Evolutionary conservation across 2,113 vertebrate genomes (phyloP), one percentile per base, ranked within the genome.

Genomic region (Pseudorasbora parva): DNA sequence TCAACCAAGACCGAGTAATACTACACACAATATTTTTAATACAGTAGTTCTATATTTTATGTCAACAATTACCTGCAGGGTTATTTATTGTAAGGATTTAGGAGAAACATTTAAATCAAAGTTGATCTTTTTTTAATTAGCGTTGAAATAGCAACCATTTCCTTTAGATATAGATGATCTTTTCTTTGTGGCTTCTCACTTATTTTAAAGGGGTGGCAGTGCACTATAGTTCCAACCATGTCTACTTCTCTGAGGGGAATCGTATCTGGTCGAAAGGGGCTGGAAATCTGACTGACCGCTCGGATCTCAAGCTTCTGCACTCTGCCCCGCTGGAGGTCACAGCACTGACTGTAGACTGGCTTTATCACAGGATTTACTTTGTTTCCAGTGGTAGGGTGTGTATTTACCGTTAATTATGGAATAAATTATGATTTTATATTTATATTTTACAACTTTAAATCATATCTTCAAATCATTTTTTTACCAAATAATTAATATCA

Each of bases 241-340:
- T 95, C 60, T 96, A 94, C 88, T 94, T 96, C 89, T 95, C 93
- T 57, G 95, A 93, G 85, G 91, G 92, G 21, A 86, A 86, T 83
- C 87, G 86, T 64, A 94, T 95, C 83, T 95, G 95, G 95, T 56
- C 89, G 66, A 95, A 95, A 89, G 88, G 89, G 37, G 71, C 80
- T 81, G 80, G 80, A 76, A 90, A 93, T 80, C 90, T 94, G 83
- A 92, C 91, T 4, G 86, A 94, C 78, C 4, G 41, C 12, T 93
- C 92, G 33, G 91, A 94, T 62, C 82, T 95, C 59, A 90, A 17
- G 10, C 89, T 91, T 47, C 92, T 95, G 81, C 92, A 92, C 66
- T 82, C 82, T 88, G 93, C 92, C 74, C 84, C 84, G 51, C 88
- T 91, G 25, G 89, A 88, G 60, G 92, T 95, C 91, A 90, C 81